phyloP scores from a whole-genome alignment of 2,888 invertebrate genomes.

The Sarcophaga caerulescens region DNA sequence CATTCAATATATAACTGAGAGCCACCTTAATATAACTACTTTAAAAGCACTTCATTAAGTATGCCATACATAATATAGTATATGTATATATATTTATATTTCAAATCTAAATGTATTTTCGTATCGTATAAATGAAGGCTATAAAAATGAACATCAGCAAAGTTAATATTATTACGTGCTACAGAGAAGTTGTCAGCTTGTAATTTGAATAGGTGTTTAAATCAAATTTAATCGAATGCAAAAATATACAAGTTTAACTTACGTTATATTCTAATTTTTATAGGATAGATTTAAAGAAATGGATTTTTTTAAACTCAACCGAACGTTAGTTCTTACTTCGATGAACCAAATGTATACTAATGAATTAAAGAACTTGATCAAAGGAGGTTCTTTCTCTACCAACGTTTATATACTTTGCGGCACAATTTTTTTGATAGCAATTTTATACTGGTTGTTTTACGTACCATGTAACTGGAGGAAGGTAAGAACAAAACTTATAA shows the following conservation, averaged over 20 bases:
- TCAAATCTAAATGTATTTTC: not conserved
- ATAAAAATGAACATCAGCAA: not conserved
- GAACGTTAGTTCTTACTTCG: not conserved
- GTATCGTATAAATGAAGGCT: not conserved
- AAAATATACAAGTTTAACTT: not conserved
- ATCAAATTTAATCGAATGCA: not conserved
- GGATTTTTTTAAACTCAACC: conserved; percentile 18
- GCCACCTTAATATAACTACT: not conserved
- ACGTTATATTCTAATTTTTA: not conserved
- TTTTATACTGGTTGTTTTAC: conserved; percentile 73
- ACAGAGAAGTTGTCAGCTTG: not conserved
- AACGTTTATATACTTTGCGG: conserved; percentile 6
- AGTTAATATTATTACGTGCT: not conserved
- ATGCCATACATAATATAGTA: not conserved
- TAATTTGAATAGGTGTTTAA: not conserved
- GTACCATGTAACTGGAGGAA: conserved; percentile 74
- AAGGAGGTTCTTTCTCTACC: not conserved
- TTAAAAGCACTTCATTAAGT: not conserved
- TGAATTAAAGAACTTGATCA: not conserved
- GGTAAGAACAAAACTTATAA: conserved; percentile 69
- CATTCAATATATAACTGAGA: too few relatives aligned
- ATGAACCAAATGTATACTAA: conserved; percentile 3
- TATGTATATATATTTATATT: not conserved
- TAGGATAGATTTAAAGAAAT: conserved; percentile 10
- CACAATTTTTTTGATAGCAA: conserved; percentile 15